Evolutionary conservation across 2,113 vertebrate genomes (phyloP), one percentile per base, ranked within the genome.

Genomic region (Hypomesus transpacificus): DNA sequence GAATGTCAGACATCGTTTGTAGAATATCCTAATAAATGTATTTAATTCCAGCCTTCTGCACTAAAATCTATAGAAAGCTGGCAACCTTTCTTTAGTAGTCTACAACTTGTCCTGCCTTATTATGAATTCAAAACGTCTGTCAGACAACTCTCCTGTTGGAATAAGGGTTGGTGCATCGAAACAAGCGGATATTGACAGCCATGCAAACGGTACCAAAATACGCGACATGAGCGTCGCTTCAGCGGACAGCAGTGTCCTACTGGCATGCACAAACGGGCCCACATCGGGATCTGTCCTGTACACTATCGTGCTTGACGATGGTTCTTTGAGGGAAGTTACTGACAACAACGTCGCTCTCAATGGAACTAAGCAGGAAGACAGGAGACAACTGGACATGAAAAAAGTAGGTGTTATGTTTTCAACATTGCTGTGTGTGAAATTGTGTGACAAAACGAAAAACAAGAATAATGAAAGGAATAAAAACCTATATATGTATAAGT

Each of bases 111-210:
- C 75, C 77, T 56, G 71, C 66, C 83, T 82, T 52, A 90, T 80
- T 70, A 94, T 94, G 92, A 92, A 91, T 80, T 87, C 91, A 77
- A 91, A 90, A 75, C 90, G 85, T 60, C 79, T 91, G 21, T 76
- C 88, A 84, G 90, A 93, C 61, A 87, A 89, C 68, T 80, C 86
- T 50, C 57, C 83, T 61, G 78, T 75, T 14, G 89, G 81, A 70
- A 83, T 86, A 17, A 77, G 86, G 79, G 75, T 85, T 65, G 83
- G 80, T 21, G 71, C 74, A 21, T 52, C 73, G 53, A 68, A 58
- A 70, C 70, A 63, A 20, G 80, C 79, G 69, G 86, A 84, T 76
- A 84, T 85, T 57, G 69, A 68, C 76, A 82, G 58, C 82, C 86
- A 81, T 61, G 51, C 74, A 66, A 87, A 85, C 65, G 78, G 80